Base-by-base conservation (phyloP, 2,888 invertebrate genomes). In the Himalopsyche kuldschensis region DNA sequence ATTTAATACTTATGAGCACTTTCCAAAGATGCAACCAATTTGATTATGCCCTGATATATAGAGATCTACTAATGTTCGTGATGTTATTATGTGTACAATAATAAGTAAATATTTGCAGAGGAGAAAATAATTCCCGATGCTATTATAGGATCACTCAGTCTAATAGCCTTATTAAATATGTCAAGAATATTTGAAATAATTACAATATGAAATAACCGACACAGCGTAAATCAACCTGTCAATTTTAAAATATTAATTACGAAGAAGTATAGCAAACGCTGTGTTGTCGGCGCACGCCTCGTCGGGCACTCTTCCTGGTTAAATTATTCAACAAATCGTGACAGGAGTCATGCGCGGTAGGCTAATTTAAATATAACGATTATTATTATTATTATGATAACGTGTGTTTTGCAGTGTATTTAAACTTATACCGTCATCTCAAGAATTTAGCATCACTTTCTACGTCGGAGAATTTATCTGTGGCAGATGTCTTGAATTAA, bases 261-360 rank as follows among this genome's bases (percentile, higher is more conserved):
- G 69, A 27, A 69, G 11, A 69, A 69, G 69, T 69, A 69, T 69
- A 69, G 30, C 69, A 69, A 69, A 69, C 69, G 69, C 11, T 69
- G 69, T 15, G 69, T 30, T 69, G 69, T 27, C 27, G 69, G 27
- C 69, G 69, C 69, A 69, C 69, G 69, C 69, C 30, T 69, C 69
- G 27, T 69, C 27, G 69, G 69, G 69, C 15, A 20, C 69, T 69
- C 69, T 69, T 69, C 69, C 69, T 69, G 69, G 69, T 69, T 27
- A 69, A 69, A 69, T 69, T 69, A 69, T 69, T 69, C 69, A 69
- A 69, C 69, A 69, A 69, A 69, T 69, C 69, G 69, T 69, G 69
- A 69, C 69, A 69, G 69, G 69, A 69, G 69, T 69, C 69, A 69
- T 69, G 69, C 69, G 69, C 69, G 69, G 69, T 27, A 69, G 27